Percentiles rank a stretch among this genome's conserved stretches.
These are phyloP conservation scores for Abscondita cerata DNA, from an alignment of 2,888 invertebrate genomes.

Conservation along the genomic window DNA sequence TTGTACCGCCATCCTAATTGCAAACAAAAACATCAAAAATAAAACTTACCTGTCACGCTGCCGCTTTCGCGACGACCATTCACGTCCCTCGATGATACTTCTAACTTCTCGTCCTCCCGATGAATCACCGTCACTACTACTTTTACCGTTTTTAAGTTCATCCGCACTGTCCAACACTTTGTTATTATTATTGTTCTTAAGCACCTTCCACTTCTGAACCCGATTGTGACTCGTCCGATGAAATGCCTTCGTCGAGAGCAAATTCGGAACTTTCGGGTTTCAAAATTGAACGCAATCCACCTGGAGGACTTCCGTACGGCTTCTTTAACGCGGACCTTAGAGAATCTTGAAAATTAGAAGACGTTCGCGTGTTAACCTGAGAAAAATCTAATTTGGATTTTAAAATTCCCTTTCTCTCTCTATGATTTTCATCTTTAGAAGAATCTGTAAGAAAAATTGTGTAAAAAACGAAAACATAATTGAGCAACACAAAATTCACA, in stretches of 20 bases:
- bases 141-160: conserved; percentile 12
- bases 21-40: conserved; percentile 16
- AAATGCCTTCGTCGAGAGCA: conserved; percentile 56
- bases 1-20: no score
- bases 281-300: conserved; percentile 30
- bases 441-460: conserved; percentile 36
- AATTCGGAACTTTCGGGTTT: conserved; percentile 45
- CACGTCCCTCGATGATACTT: conserved; percentile 65
- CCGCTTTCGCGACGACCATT: conserved; percentile 51
- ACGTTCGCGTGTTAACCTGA: conserved; percentile 45
- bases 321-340: conserved; percentile 44
- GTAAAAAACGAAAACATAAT: conserved; percentile 20
- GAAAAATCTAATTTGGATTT: conserved; percentile 63
- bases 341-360: conserved; percentile 32
- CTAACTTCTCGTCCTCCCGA: conserved; percentile 70
- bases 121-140: conserved; percentile 62
- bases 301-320: conserved; percentile 3
- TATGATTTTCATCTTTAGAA: conserved; percentile 53
- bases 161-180: conserved; percentile 10
- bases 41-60: conserved; percentile 61
- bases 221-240: conserved; percentile 55
- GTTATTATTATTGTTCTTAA: conserved; percentile 20
- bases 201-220: conserved; percentile 46
- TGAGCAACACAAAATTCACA: conserved; percentile 46
- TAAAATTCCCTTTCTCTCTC: conserved; percentile 59